Evolutionary conservation across 2,888 invertebrate genomes (phyloP), one percentile per base, ranked within the genome.

Genomic region (Uropetala carovei): DNA sequence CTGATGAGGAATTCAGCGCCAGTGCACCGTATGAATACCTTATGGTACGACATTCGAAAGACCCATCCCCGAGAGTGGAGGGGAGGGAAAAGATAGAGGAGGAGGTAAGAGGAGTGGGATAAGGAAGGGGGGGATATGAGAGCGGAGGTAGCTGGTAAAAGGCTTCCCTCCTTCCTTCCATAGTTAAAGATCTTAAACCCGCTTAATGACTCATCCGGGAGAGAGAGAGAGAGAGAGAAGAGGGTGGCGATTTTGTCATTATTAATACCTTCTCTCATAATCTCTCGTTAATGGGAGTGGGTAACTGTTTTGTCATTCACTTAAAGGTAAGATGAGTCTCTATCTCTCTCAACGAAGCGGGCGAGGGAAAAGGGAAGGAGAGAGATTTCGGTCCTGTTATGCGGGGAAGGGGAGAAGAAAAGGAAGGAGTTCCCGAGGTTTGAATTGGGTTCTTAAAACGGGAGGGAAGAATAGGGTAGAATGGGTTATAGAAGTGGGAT

Each of bases 121-220:
- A 43, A 43, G 64, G n/a, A 13, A n/a, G 64, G 64, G 11, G 30
- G 83, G 0, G 57, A 56, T 14, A 83, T n/a, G 56, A 14, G 83
- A n/a, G 8, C n/a, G 56, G 56, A 43, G 18, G 83, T 43, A 83
- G n/a, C 16, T 11, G 8, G 43, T 43, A 57, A 57, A 83, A 83
- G 56, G 86, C 59, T 59, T 86, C 18, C 11, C 64, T 64, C 10
- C n/a, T 68, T 68, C 68, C 68, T 68, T 9, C 89, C 89, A 27
- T 89, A 64, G 64, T 89, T 89, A 89, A 43, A 43, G 89, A 89
- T 89, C 64, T 89, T 89, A 68, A 89, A 89, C 89, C 89, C 89
- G 43, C 64, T 64, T 89, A 60, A 89, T 60, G 89, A 64, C 60
- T 64, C 14, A 7, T 30, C 86, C 43, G 27, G 22, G 27, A 30